Percentiles rank a stretch among this genome's conserved stretches.
These are phyloP conservation scores for Drosophila kuntzei DNA, from an alignment of 2,888 invertebrate species.

Conservation along the genomic window DNA sequence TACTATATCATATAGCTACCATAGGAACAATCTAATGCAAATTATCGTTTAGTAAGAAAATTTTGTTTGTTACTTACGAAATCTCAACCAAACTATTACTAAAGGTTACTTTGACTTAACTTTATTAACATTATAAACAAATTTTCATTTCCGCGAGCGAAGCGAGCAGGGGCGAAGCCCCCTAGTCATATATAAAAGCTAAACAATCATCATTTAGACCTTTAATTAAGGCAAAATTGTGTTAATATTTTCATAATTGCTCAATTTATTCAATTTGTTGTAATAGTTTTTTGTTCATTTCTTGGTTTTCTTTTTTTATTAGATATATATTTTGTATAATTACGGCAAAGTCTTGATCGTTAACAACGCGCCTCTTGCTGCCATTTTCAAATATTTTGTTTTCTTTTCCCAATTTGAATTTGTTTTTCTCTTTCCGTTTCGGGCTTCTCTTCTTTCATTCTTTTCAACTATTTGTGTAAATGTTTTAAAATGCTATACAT, in stretches of 20 bases:
- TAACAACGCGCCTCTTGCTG: constrained; percentile 55
- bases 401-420: constrained; percentile 8
- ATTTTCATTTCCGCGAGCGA: no score
- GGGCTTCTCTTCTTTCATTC: constrained; percentile 4
- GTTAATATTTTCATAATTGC: constrained; percentile 49
- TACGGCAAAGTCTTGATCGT: constrained; percentile 60
- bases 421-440: constrained; percentile 14
- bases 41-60: no score
- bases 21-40: no score
- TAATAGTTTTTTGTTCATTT: constrained; percentile 45
- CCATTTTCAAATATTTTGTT: constrained; percentile 21
- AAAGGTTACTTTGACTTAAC: no score
- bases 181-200: not conserved
- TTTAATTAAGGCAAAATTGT: constrained; percentile 5
- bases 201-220: not conserved
- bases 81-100: no score
- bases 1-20: no score
- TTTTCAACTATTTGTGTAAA: constrained; percentile 48
- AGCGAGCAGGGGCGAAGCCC: no score
- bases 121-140: no score
- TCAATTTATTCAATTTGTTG: constrained; percentile 60
- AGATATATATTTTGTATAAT: constrained; percentile 44
- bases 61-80: no score
- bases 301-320: constrained; percentile 21
- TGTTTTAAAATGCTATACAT: constrained; percentile 54